phyloP scores from a whole-genome alignment of 1,140 invertebrate species.

The Drosophila grimshawi region DNA sequence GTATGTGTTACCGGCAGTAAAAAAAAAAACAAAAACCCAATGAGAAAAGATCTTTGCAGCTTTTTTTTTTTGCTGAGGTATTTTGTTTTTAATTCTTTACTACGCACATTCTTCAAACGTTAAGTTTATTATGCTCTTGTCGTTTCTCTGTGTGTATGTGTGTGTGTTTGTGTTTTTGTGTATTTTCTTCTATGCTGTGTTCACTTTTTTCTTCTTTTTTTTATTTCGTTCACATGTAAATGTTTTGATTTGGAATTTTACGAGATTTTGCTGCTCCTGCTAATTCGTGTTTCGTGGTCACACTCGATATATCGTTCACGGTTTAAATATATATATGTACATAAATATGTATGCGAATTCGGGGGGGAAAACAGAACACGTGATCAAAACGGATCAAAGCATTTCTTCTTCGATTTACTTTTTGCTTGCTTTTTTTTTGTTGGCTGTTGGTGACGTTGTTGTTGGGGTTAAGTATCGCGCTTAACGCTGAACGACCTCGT shows the following conservation, averaged over 20 bases:
- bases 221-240: conserved; percentile 24
- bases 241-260: conserved; percentile 49
- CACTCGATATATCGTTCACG: conserved; percentile 28
- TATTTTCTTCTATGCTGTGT: conserved; percentile 37
- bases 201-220: conserved; percentile 3
- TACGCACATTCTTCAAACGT: conserved; percentile 58
- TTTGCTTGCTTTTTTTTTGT: conserved; percentile 1
- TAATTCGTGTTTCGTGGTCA: not conserved
- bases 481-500: conserved; percentile 81
- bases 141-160: not conserved
- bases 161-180: conserved; percentile 19
- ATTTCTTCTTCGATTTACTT: not conserved
- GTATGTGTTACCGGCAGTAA: conserved; percentile 30
- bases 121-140: conserved; percentile 37
- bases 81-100: conserved; percentile 45
- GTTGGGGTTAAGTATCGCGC: conserved; percentile 57
- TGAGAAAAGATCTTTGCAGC: conserved; percentile 31
- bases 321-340: not conserved
- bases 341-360: not conserved
- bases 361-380: conserved; percentile 20
- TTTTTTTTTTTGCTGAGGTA: conserved; percentile 7
- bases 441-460: conserved; percentile 47
- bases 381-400: conserved; percentile 40
- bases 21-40: conserved; percentile 10
- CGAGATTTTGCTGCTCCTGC: conserved; percentile 16